Evolutionary conservation across 2,888 invertebrate genomes (phyloP), one percentile per base, ranked within the genome.

Genomic region (Drosophila robusta): DNA sequence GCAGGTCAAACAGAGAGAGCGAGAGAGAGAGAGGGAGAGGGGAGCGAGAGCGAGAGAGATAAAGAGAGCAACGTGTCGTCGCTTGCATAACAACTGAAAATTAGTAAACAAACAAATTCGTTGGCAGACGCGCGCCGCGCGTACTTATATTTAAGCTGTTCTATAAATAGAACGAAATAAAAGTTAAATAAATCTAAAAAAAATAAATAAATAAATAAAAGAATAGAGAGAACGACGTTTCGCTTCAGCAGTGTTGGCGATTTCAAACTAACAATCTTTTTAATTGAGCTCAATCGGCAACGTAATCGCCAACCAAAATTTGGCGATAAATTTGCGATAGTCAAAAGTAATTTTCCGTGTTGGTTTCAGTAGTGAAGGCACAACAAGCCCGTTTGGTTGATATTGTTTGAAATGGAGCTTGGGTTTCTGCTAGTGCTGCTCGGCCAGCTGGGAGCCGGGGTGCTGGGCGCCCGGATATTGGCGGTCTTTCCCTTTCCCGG

Each of bases 401-500:
- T 34, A 11, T 18, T 3, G n/a, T 24, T 12, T 12, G 0, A 41
- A 32, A 75, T 87, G 74, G 36, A 70, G 9, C 29, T 55, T 7
- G 47, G 12, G 3, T 0, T 57, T 6, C 7, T 56, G 8, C 7
- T 54, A 9, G 8, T 16, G 22, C 41, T 78, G 34, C 36, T 67
- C 8, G 9, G 24, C 1, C 14, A 50, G 38, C 9, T 57, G 34
- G 44, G 34, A 4, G n/a, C 49, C n/a, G 41, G 42, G 12, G 78
- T 54, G 16, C 60, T 82, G 46, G 16, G 72, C 56, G 76, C 78
- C 0, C 77, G 75, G 16, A 82, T 89, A 4, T 62, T 89, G 45
- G 90, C 88, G 0, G 64, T 89, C 4, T 90, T 89, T 70, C 82
- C 90, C 4, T 90, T 89, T 50, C 77, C 90, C 0, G 89, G 90